Evolutionary conservation across 2,113 vertebrate species (phyloP), one percentile per base, ranked within the genome.

Genomic region (Ictalurus punctatus): DNA sequence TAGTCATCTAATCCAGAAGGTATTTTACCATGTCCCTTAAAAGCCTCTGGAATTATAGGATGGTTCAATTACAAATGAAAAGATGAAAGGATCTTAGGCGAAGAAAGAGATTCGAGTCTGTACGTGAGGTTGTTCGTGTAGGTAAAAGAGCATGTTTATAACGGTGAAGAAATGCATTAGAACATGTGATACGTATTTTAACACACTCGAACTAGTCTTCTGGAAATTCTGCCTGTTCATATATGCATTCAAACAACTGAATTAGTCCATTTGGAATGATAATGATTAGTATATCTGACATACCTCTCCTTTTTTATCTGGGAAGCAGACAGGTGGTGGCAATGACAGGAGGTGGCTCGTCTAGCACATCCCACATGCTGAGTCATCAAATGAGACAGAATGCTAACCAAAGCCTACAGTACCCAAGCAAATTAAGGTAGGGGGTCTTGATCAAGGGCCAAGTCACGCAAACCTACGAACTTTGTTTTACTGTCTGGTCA

Each of bases 1-100:
- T 58, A 87, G 63, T 63, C 79, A 12, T 69, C 78, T 83, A 87
- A 83, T 83, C 79, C 87, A 63, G 86, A 87, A n/a, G 86, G 73
- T 65, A 65, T 76, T 79, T 86, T 48, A 86, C 14, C 71, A 76
- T 40, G 54, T 44, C 59, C 58, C 9, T 30, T 65, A 63, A 79
- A 63, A 79, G 74, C 58, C 58, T 63, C 74, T 87, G 86, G 65
- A 82, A 88, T 88, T 73, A 88, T 67, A 44, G 37, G 87, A 59
- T 48, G 76, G 52, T 83, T 73, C 59, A 88, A 88, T 56, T 73
- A 81, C 80, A 44, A 88, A 74, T 74, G 54, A 74, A 83, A 61
- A 61, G 86, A 83, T 74, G 23, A 83, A 59, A 40, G 34, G 80
- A 48, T 83, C 56, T 59, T 23, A 34, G 44, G 16, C 34, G 30